Evolutionary conservation across 2,888 invertebrate species (phyloP).

Genomic region (Lochmaea crataegi): DNA sequence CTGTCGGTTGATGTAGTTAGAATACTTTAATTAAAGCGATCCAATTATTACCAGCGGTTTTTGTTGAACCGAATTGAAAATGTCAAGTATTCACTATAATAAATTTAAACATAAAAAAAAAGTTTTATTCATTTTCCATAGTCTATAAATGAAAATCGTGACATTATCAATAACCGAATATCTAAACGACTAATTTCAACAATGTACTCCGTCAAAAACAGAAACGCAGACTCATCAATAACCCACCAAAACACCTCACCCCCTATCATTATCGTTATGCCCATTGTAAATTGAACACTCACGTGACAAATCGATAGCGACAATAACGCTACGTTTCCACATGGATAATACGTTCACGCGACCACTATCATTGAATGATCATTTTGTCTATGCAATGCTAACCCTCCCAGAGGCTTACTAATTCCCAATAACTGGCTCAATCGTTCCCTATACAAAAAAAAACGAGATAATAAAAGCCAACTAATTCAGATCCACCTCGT

Average conservation of each 20-base stretch:
- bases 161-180: constrained; percentile 25
- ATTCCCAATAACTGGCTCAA: background rate
- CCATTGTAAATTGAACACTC: constrained; percentile 42
- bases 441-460: too few species aligned
- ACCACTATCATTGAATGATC: constrained; percentile 26
- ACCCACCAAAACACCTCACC: constrained; percentile 32
- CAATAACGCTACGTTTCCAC: constrained; percentile 28
- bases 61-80: background rate
- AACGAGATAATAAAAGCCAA: too few species aligned
- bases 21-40: background rate
- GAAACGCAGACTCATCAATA: constrained; percentile 39
- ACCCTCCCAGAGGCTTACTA: background rate
- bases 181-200: constrained; percentile 35
- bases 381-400: constrained; percentile 8
- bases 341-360: constrained; percentile 30
- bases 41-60: background rate
- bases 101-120: background rate
- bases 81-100: background rate
- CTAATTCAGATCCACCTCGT: too few species aligned
- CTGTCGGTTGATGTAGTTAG: too few species aligned
- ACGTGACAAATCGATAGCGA: constrained; percentile 41
- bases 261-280: constrained; percentile 35
- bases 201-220: constrained; percentile 28
- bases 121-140: constrained; percentile 6
- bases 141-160: constrained; percentile 17